phyloP scores from a whole-genome alignment of 2,797 vertebrate species.

The Myoxocephalus aenaeus region DNA sequence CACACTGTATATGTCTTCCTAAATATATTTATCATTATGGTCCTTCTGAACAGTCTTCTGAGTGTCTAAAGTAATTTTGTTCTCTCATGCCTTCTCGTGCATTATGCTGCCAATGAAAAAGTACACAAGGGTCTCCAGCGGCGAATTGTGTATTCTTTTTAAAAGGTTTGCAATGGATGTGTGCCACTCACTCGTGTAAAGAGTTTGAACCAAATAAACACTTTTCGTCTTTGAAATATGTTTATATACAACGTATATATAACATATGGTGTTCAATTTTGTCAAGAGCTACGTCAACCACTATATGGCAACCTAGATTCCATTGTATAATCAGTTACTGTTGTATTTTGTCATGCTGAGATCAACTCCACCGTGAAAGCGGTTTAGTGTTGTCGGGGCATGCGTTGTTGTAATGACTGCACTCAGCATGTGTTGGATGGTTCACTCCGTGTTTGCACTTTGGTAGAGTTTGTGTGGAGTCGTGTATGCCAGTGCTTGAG shows the following conservation, averaged over 20 bases:
- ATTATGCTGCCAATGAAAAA: conserved; percentile 80
- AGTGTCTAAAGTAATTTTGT: conserved; percentile 60
- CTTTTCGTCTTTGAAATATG: conserved; percentile 75
- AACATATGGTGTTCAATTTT: conserved; percentile 81
- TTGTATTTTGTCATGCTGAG: conserved; percentile 66
- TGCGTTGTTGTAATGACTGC: conserved; percentile 91
- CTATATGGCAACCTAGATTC: conserved; percentile 80
- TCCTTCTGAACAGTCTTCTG: conserved; percentile 53
- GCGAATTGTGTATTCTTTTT: conserved; percentile 90
- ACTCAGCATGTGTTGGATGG: conserved; percentile 96
- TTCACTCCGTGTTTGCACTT: conserved; percentile 93
- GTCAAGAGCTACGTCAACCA: conserved; percentile 62
- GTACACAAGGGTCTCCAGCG: conserved; percentile 85
- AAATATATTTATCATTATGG: conserved; percentile 54
- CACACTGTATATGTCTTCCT: conserved; percentile 57
- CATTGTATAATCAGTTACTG: conserved; percentile 87
- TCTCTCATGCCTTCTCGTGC: conserved; percentile 63
- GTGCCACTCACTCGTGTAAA: conserved; percentile 76
- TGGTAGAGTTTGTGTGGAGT: conserved; percentile 89
- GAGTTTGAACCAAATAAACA: conserved; percentile 68
- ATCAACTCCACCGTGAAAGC: conserved; percentile 72
- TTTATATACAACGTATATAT: conserved; percentile 84
- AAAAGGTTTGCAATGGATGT: conserved; percentile 90
- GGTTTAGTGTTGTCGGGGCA: conserved; percentile 86
- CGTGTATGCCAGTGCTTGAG: conserved; percentile 94